Percentiles rank a stretch among this genome's conserved stretches.
Conservation (phyloP, 2,797 vertebrate genomes). For the Hypotaenidia philippensis region DNA sequence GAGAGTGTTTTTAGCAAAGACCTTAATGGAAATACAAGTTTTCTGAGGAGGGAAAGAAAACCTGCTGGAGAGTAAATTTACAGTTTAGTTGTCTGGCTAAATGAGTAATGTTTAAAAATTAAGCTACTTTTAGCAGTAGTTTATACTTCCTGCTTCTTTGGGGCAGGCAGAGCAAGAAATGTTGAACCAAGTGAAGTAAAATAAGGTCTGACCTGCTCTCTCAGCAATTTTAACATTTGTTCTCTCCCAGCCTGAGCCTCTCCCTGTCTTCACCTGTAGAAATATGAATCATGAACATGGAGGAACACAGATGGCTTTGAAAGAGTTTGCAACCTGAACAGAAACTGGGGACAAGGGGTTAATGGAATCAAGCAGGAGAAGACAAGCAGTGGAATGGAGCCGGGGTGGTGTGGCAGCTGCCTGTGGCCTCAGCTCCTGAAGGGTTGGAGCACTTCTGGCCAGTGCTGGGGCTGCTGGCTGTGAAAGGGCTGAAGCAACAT, state of each 20-base stretch:
- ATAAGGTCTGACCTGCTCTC: neutral
- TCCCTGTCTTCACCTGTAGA: neutral
- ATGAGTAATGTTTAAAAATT: neutral
- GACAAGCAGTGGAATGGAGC: neutral
- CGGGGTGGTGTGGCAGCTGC: neutral
- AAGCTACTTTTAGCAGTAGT: neutral
- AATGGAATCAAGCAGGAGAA: rapidly evolving
- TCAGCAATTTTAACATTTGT: neutral
- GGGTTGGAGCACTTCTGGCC: neutral
- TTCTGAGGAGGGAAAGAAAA: neutral
- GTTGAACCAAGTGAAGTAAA: neutral
- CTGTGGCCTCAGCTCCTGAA: neutral
- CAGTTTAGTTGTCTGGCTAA: neutral
- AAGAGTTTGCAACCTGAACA: neutral
- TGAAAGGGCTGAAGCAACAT: neutral
- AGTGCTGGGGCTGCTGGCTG: neutral
- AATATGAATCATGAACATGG: neutral
- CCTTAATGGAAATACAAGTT: neutral
- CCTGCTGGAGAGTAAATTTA: neutral
- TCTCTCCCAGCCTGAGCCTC: neutral
- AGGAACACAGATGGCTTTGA: neutral
- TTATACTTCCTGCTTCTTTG: neutral
- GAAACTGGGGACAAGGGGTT: neutral
- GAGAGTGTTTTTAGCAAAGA: neutral
- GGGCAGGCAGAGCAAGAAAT: neutral